phyloP scores from a whole-genome alignment of 2,888 invertebrate species.

The Cacoxenus indagator region DNA sequence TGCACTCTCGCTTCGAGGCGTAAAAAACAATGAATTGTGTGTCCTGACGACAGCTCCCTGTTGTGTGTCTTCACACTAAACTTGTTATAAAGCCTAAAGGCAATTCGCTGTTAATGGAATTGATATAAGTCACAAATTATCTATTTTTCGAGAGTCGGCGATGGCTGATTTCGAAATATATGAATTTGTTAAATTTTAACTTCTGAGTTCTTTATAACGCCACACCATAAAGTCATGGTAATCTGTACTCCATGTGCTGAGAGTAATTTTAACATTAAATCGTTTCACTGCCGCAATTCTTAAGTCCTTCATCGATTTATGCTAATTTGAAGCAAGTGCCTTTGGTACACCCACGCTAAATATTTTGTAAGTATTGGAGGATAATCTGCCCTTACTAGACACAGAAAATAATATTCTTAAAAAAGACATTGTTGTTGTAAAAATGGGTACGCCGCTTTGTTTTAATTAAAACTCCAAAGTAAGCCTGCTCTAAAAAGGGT shows the following conservation, averaged over 20 bases:
- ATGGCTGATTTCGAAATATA: not conserved
- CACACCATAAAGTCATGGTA: too few species aligned
- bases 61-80: not conserved
- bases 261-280: too few species aligned
- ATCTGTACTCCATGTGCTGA: too few species aligned
- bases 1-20: not conserved
- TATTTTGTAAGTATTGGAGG: too few species aligned
- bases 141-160: not conserved
- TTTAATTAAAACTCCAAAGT: not conserved
- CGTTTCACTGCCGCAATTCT: too few species aligned
- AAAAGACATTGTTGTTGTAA: not conserved
- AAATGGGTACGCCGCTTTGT: too few species aligned
- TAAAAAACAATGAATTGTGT: not conserved
- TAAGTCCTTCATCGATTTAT: too few species aligned
- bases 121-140: not conserved
- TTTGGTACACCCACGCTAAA: too few species aligned
- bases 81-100: not conserved
- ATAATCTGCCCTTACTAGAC: too few species aligned
- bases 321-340: too few species aligned
- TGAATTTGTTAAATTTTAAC: not conserved
- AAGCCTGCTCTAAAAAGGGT: not conserved
- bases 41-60: not conserved
- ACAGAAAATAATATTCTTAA: too few species aligned
- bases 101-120: constrained; percentile 6
- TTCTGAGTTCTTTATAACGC: too few species aligned